Evolutionary conservation across 37 sponge, comb jelly and placozoan genomes (phyloP).

Genomic region (Axinella damicornis): DNA sequence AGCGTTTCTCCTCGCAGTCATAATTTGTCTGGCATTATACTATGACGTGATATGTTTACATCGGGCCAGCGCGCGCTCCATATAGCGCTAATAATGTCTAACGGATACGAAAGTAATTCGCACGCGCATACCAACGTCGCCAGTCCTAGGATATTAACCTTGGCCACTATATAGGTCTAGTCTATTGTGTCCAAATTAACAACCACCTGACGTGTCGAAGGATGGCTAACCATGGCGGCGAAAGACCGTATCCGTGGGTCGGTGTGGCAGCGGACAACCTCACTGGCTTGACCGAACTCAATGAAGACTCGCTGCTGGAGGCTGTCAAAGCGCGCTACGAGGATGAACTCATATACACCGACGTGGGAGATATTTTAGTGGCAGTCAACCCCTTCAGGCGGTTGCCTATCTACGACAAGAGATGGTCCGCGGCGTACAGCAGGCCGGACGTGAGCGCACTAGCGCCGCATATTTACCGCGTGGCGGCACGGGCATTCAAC

Average conservation of each 20-base stretch:
- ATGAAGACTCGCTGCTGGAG: constrained; percentile 53
- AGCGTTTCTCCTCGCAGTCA: no score
- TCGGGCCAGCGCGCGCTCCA: no score
- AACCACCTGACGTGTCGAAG: not conserved
- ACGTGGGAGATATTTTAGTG: constrained; percentile 86
- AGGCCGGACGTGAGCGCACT: constrained; percentile 32
- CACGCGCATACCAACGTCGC: no score
- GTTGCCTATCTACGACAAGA: constrained; percentile 65
- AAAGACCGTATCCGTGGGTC: constrained; percentile 31
- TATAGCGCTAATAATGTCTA: no score
- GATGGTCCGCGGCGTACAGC: constrained; percentile 44
- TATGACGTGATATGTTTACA: no score
- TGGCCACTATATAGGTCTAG: no score
- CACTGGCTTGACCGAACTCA: constrained; percentile 72
- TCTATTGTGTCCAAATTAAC: not conserved
- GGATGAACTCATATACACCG: constrained; percentile 71
- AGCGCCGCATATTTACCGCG: constrained; percentile 77
- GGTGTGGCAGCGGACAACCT: constrained; percentile 70
- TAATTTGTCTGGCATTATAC: no score
- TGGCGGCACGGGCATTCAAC: constrained; percentile 68
- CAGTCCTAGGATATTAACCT: no score
- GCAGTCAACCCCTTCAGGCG: constrained; percentile 78
- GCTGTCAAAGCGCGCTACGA: constrained; percentile 59
- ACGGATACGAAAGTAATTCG: no score
- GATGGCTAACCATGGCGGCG: not conserved